These are phyloP conservation scores for Prunella himalayana DNA, from an alignment of 2,113 vertebrate species.

Conservation along the genomic window DNA sequence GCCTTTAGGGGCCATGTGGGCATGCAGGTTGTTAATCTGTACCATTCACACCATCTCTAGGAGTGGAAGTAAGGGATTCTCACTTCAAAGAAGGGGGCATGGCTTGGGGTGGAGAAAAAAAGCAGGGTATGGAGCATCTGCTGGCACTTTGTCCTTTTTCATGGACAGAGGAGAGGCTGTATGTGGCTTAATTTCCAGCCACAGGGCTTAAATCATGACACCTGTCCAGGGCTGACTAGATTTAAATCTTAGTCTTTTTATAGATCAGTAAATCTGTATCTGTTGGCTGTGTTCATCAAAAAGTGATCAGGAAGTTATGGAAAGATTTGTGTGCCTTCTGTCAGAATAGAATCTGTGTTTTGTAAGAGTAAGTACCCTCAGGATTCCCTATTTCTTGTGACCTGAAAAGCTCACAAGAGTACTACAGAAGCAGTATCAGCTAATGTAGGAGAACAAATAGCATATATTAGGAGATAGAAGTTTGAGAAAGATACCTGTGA, in stretches of 20 bases:
- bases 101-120: not conserved
- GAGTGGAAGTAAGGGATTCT: not conserved
- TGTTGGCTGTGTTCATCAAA: not conserved
- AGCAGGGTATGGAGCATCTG: accelerated
- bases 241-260: not conserved
- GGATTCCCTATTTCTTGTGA: not conserved
- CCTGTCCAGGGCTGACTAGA: not conserved
- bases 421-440: not conserved
- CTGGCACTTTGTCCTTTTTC: not conserved
- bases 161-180: not conserved
- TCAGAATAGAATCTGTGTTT: not conserved
- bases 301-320: not conserved
- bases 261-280: not conserved
- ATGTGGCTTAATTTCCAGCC: not conserved
- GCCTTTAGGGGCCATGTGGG: not conserved
- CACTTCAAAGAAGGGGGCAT: accelerated
- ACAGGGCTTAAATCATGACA: not conserved
- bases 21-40: not conserved
- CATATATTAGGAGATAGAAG: not conserved
- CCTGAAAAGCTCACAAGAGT: not conserved
- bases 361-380: not conserved
- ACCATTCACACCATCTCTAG: no score
- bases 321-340: not conserved
- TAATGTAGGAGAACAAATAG: not conserved
- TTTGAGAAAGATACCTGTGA: not conserved